Evolutionary conservation across 2,797 vertebrate genomes (phyloP), one percentile per base, ranked within the genome.

Genomic region (Psittacula derbiana): DNA sequence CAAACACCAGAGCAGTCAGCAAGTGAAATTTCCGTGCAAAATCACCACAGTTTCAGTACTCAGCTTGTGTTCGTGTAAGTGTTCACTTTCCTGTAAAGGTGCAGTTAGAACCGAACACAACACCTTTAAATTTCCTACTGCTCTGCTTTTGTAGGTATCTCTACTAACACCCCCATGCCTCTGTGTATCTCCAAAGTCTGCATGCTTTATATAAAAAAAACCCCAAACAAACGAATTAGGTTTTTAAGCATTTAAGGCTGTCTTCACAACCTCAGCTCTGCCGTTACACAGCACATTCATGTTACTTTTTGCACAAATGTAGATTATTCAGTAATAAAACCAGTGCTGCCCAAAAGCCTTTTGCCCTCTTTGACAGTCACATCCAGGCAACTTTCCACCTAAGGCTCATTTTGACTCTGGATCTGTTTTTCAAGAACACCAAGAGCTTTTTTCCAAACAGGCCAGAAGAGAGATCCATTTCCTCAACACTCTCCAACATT

Each of bases 1-100:
- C 79, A 62, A 58, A 58, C 57, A 25, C n/a, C n/a, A 36, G n/a
- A 58, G 55, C 70, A 57, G 47, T 10, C 3, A 5, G 71, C 71
- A 92, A 88, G 24, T 24, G 47, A 91, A 90, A 47, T 64, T 82
- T 8, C 12, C 31, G 49, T 61, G 53, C 40, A 88, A 88, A 90
- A 67, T 20, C 52, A 67, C 55, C 47, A 16, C 4, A 20, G 8
- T 72, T 91, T 75, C 62, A 73, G 44, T 11, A 44, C 28, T 15
- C 52, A n/a, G 43, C 36, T 74, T 78, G 72, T 75, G n/a, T 47
- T 87, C 33, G 36, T 23, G 8, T 8, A 50, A 75, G 16, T 15
- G 33, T 31, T 79, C 36, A 16, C 40, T 65, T 53, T 89, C 52
- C 40, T 46, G 28, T 15, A 57, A 24, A 20, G 25, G 13, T 25